These are phyloP conservation scores for Lasioglossum marginatum DNA, from an alignment of 2,888 invertebrate genomes.

Conservation along the genomic window DNA sequence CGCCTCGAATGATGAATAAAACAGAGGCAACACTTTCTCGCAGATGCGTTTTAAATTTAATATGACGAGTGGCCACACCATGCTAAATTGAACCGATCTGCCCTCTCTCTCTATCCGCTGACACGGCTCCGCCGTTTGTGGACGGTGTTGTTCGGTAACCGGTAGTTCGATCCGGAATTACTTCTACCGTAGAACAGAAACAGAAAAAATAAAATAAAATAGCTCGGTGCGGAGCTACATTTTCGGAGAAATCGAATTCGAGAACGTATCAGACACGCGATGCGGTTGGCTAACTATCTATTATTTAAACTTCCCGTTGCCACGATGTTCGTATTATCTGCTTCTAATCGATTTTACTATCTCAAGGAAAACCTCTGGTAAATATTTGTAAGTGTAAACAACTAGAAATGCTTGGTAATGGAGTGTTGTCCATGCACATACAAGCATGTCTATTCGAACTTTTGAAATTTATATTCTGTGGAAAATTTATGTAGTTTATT, in stretches of 20 bases:
- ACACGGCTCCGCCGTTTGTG: neutral
- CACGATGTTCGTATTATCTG: neutral
- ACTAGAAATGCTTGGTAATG: neutral
- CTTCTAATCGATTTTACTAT: constrained; percentile 7
- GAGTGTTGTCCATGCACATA: neutral
- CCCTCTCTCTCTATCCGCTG: constrained; percentile 20
- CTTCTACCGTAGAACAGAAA: neutral
- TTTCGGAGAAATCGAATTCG: neutral
- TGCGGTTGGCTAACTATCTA: neutral
- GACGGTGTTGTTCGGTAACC: neutral
- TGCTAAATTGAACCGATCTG: constrained; percentile 32
- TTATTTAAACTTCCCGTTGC: neutral
- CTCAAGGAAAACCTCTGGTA: constrained; percentile 1
- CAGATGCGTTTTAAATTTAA: constrained; percentile 32
- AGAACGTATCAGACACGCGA: neutral
- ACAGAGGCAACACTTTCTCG: constrained; percentile 19
- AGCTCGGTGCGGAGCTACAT: no score
- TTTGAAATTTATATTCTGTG: neutral
- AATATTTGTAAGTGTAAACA: neutral
- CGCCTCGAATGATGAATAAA: constrained; percentile 28
- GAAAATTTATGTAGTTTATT: no score
- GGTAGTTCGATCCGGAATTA: neutral
- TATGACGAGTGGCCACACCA: constrained; percentile 18
- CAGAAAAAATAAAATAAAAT: constrained; percentile 2
- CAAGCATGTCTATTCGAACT: no score